Conservation (phyloP, 2,113 vertebrate genomes). For the Pteronura brasiliensis region DNA sequence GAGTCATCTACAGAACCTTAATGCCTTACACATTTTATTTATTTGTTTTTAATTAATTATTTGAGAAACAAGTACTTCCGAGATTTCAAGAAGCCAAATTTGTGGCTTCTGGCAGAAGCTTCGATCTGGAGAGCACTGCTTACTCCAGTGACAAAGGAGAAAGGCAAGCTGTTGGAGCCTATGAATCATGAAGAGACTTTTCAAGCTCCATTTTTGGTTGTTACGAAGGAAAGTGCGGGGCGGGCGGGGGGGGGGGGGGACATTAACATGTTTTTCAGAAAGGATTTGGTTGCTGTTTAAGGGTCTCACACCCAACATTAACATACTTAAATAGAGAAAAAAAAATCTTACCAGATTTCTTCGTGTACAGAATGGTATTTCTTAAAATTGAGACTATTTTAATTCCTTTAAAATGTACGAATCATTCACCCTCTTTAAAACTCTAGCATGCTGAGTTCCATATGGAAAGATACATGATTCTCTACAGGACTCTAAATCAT, state of each 20-base stretch:
- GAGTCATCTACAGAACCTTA: conserved; percentile 5
- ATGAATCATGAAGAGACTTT: background rate
- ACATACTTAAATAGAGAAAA: background rate
- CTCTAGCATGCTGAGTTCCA: background rate
- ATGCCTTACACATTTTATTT: conserved; percentile 22
- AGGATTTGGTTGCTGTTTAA: background rate
- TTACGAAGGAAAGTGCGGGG: background rate
- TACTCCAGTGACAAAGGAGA: background rate
- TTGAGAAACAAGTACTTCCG: conserved; percentile 15
- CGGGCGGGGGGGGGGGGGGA: accelerated
- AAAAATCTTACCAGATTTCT: background rate
- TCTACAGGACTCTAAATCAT: background rate
- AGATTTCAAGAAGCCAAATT: conserved; percentile 51
- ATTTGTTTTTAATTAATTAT: conserved; percentile 61
- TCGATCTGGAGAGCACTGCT: background rate
- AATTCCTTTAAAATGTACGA: conserved; percentile 5
- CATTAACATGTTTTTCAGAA: background rate
- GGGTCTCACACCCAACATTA: background rate
- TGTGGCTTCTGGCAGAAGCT: background rate
- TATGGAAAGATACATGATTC: background rate
- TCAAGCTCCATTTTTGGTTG: conserved; percentile 2
- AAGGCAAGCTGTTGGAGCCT: background rate
- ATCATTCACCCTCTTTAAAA: background rate
- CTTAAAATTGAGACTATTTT: background rate
- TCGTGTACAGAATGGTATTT: background rate